These are phyloP conservation scores for Drosophila bipectinata DNA, from an alignment of 1,140 invertebrate species.

Conservation along the genomic window DNA sequence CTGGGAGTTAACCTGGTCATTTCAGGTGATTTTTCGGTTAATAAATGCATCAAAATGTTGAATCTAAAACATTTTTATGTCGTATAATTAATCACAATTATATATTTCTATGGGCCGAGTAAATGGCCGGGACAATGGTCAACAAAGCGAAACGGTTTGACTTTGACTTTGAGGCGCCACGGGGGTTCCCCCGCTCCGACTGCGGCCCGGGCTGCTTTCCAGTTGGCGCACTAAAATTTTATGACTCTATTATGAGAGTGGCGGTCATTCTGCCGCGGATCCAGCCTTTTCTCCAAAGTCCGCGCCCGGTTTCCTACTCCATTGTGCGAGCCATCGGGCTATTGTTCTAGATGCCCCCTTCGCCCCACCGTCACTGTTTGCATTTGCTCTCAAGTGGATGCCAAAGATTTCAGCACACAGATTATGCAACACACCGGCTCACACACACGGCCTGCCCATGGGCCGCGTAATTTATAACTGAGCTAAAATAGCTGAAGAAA, in stretches of 20 bases:
- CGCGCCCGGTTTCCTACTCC: constrained; percentile 22
- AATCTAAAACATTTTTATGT: constrained; percentile 81
- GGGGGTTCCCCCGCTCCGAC: constrained; percentile 41
- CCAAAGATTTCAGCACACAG: constrained; percentile 73
- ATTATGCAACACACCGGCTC: constrained; percentile 66
- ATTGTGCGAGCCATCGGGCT: constrained; percentile 55
- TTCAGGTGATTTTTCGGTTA: constrained; percentile 80
- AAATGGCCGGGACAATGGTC: constrained; percentile 74
- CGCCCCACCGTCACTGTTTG: constrained; percentile 25
- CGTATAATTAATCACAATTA: constrained; percentile 82
- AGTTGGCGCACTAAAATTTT: constrained; percentile 80
- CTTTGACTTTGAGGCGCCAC: constrained; percentile 60
- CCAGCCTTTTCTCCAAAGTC: constrained; percentile 4
- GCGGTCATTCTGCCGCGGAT: constrained; percentile 54
- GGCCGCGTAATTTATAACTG: constrained; percentile 76
- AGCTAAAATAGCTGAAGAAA: constrained; percentile 74
- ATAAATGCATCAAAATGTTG: constrained; percentile 81
- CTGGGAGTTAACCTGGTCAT: constrained; percentile 53
- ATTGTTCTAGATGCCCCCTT: constrained; percentile 62
- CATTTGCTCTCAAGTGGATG: constrained; percentile 69
- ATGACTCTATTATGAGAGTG: constrained; percentile 82
- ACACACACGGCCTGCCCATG: constrained; percentile 47
- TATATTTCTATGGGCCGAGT: constrained; percentile 73
- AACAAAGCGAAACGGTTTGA: constrained; percentile 74
- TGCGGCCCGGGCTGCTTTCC: constrained; percentile 22